A percentile compares a stretch with the other conserved stretches of the same genome.
Evolutionary conservation across 2,113 vertebrate species (phyloP).

Genomic region (Pelmatolapia mariae): DNA sequence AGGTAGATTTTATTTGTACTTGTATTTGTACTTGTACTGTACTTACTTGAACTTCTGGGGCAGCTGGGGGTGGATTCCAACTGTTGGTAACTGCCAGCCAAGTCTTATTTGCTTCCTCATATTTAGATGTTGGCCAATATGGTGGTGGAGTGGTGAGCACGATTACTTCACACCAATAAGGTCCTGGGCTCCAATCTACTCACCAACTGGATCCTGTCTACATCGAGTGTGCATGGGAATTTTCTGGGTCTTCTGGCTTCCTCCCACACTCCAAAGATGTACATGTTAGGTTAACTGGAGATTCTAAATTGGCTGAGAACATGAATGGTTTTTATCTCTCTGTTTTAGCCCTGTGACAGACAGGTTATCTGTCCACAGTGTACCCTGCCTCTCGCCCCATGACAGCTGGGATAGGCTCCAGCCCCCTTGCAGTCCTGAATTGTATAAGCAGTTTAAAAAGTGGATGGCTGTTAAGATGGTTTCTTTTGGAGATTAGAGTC

Average conservation of each 20-base stretch:
- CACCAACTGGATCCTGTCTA: not conserved
- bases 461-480: not conserved
- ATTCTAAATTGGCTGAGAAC: not conserved
- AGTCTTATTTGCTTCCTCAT: not conserved
- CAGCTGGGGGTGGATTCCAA: not conserved
- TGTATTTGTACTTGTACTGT: not conserved
- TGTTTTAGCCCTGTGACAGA: not conserved
- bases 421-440: not conserved
- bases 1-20: not conserved
- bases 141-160: not conserved
- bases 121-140: not conserved
- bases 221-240: not conserved
- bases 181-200: not conserved
- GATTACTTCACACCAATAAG: not conserved
- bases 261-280: not conserved
- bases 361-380: not conserved
- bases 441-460: not conserved
- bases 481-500: not conserved
- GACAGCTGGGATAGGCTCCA: not conserved
- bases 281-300: not conserved
- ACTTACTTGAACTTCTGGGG: not conserved
- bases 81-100: not conserved
- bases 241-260: not conserved
- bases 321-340: not conserved
- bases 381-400: not conserved